phyloP scores from a whole-genome alignment of 1,140 invertebrate genomes.

The Bacillus rossius region DNA sequence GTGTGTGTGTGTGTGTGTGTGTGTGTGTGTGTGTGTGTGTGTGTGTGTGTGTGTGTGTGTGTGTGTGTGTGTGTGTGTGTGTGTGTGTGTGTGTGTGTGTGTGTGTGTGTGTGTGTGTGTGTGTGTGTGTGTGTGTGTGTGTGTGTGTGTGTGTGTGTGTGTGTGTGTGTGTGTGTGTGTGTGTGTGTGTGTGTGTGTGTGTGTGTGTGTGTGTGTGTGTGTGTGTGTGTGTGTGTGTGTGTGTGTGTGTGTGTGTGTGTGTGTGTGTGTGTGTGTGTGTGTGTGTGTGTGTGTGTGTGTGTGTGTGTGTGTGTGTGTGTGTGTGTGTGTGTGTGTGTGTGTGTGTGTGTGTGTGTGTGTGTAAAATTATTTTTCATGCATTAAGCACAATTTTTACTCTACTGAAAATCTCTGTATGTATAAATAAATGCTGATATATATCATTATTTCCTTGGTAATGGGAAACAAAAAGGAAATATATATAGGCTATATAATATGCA shows the following conservation, averaged over 20 bases:
- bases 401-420: too few relatives aligned
- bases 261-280: constrained; percentile 30
- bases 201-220: constrained; percentile 21
- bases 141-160: constrained; percentile 21
- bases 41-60: constrained; percentile 18
- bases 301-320: constrained; percentile 33
- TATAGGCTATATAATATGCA: too few relatives aligned
- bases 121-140: constrained; percentile 21
- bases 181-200: constrained; percentile 21
- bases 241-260: constrained; percentile 23
- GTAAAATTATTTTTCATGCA: too few relatives aligned
- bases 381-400: too few relatives aligned
- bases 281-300: constrained; percentile 35
- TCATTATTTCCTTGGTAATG: too few relatives aligned
- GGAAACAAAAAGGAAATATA: too few relatives aligned
- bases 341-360: constrained; percentile 29
- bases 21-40: constrained; percentile 16
- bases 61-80: constrained; percentile 21
- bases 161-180: constrained; percentile 21
- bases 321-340: constrained; percentile 28
- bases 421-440: too few relatives aligned
- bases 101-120: constrained; percentile 21
- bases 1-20: constrained; percentile 17
- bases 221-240: constrained; percentile 21
- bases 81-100: constrained; percentile 20